These are phyloP conservation scores for Thamnophis elegans DNA, from an alignment of 2,797 vertebrate genomes.

Conservation along the genomic window DNA sequence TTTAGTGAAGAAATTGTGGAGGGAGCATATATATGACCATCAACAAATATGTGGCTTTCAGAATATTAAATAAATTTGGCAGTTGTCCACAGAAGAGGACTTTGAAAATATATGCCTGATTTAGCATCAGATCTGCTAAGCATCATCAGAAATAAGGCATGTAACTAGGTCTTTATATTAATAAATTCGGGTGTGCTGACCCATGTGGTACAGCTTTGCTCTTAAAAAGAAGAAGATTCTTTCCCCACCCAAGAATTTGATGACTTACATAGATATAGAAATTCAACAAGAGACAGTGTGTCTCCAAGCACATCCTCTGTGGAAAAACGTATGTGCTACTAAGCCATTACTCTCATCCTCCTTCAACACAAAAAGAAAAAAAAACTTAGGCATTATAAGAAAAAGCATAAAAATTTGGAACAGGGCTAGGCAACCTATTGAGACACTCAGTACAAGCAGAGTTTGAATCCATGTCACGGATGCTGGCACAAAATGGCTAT, in stretches of 20 bases:
- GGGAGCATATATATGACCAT: not conserved
- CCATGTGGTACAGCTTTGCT: not conserved
- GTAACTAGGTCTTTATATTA: not conserved
- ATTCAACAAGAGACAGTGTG: slow-evolving; percentile 13
- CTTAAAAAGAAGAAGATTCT: not conserved
- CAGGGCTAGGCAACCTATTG: not conserved
- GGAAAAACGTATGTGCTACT: rapidly evolving
- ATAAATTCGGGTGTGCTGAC: not conserved
- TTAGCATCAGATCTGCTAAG: not conserved
- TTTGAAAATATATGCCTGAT: not conserved
- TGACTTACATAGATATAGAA: slow-evolving; percentile 16
- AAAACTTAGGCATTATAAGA: not conserved
- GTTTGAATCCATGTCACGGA: not conserved
- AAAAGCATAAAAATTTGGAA: not conserved
- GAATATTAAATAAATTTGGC: not conserved
- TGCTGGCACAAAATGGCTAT: not conserved
- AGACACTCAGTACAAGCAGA: not conserved
- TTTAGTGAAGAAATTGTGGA: not conserved
- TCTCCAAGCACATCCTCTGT: not conserved
- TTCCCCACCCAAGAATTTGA: not conserved
- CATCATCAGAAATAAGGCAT: not conserved
- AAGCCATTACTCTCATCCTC: not conserved
- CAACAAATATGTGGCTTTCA: not conserved
- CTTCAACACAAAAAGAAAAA: not conserved
- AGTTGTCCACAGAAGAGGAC: not conserved